Conservation (phyloP, 2,797 vertebrate genomes). For the Sebastes iracundus region DNA sequence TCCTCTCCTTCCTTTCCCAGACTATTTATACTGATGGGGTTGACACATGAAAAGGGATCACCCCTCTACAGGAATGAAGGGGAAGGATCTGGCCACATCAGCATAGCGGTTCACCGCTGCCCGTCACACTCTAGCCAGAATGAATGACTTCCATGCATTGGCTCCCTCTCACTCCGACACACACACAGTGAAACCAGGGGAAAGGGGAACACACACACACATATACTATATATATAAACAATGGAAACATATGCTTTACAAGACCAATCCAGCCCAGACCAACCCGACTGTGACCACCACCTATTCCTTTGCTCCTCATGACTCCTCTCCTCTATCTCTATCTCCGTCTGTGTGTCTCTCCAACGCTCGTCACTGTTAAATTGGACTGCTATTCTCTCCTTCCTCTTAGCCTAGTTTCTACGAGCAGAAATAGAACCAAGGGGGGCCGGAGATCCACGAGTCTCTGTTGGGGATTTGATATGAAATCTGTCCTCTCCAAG, state of each 20-base stretch:
- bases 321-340: slow-evolving; percentile 9
- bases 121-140: slow-evolving; percentile 62
- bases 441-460: slow-evolving; percentile 54
- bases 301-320: slow-evolving; percentile 20
- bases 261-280: slow-evolving; percentile 46
- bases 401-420: slow-evolving; percentile 81
- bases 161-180: slow-evolving; percentile 39
- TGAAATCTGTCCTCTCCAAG: slow-evolving; percentile 68
- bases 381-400: slow-evolving; percentile 61
- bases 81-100: slow-evolving; percentile 71
- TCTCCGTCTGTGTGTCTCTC: slow-evolving; percentile 12
- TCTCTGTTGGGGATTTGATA: slow-evolving; percentile 73
- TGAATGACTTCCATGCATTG: slow-evolving; percentile 74
- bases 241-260: slow-evolving; percentile 56
- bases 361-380: slow-evolving; percentile 46
- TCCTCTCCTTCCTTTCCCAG: slow-evolving; percentile 39
- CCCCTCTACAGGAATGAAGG: slow-evolving; percentile 50
- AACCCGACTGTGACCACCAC: slow-evolving; percentile 50
- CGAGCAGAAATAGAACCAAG: slow-evolving; percentile 80
- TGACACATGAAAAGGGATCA: slow-evolving; percentile 64
- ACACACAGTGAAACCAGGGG: slow-evolving; percentile 47
- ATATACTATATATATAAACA: slow-evolving; percentile 48
- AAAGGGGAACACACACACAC: slow-evolving; percentile 57
- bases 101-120: slow-evolving; percentile 71
- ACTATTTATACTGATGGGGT: slow-evolving; percentile 68